Evolutionary conservation across 2,113 vertebrate genomes (phyloP).

Genomic region (Murina feae): DNA sequence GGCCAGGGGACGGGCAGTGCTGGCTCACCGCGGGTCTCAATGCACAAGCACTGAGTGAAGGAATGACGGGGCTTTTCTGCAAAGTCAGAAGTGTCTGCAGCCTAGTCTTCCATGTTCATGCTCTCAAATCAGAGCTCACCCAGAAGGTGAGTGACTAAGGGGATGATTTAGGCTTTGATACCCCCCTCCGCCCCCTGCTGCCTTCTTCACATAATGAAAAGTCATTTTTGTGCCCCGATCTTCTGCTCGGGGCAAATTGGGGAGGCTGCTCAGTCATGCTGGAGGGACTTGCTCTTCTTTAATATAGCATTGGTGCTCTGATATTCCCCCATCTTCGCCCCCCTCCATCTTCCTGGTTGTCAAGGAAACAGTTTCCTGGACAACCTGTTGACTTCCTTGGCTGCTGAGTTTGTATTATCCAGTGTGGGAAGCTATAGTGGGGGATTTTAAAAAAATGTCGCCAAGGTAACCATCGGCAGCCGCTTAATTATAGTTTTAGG

Average conservation of each 20-base stretch:
- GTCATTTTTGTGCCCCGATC: neutral
- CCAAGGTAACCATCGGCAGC: constrained; percentile 79
- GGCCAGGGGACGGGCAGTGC: fast-evolving
- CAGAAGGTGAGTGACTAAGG: neutral
- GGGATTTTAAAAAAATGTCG: constrained; percentile 70
- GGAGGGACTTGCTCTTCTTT: neutral
- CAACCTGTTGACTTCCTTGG: constrained; percentile 77
- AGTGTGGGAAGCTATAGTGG: constrained; percentile 75
- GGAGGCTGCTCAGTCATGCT: neutral
- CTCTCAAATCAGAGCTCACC: neutral
- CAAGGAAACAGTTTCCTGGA: constrained; percentile 82
- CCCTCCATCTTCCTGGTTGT: constrained; percentile 74
- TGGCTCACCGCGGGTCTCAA: fast-evolving
- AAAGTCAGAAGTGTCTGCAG: neutral
- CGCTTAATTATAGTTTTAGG: constrained; percentile 76
- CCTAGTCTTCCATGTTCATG: neutral
- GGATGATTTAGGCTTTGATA: neutral
- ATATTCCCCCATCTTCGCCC: constrained; percentile 57
- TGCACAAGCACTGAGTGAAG: fast-evolving
- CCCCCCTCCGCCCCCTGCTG: neutral
- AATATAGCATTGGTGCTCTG: constrained; percentile 18
- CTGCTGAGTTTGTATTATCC: constrained; percentile 73
- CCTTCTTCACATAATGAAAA: neutral
- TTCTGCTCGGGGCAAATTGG: neutral
- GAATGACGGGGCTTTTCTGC: neutral